Percentiles rank a stretch among this genome's conserved stretches.
phyloP scores from a whole-genome alignment of 2,888 invertebrate species.

The Carpatolechia fugitivella region DNA sequence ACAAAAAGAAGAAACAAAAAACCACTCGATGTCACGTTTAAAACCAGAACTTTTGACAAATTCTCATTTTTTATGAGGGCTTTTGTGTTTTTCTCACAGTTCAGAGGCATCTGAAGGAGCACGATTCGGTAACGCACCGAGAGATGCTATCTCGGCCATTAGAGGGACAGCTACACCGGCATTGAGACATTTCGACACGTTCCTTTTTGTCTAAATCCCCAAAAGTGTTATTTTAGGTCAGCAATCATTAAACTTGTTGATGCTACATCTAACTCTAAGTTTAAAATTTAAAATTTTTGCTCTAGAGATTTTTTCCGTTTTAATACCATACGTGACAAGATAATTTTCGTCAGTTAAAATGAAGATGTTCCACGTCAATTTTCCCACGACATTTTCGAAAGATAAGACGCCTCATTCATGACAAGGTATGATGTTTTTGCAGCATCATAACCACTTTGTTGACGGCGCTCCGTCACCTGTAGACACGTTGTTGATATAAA shows the following conservation, averaged over 20 bases:
- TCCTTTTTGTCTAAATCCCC: slow-evolving; percentile 51
- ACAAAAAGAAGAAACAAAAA: slow-evolving; percentile 62
- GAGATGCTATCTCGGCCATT: slow-evolving; percentile 72
- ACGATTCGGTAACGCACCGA: slow-evolving; percentile 72
- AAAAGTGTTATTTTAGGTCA: slow-evolving; percentile 60
- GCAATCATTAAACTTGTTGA: slow-evolving; percentile 35
- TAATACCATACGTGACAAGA: slow-evolving; percentile 23
- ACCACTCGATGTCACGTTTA: slow-evolving; percentile 70
- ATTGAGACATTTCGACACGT: slow-evolving; percentile 74
- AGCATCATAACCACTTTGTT: slow-evolving; percentile 63
- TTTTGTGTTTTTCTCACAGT: slow-evolving; percentile 77
- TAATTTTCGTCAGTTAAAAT: slow-evolving; percentile 35
- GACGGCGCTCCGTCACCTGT: slow-evolving; percentile 61
- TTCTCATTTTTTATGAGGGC: slow-evolving; percentile 66
- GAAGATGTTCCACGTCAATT: slow-evolving; percentile 43
- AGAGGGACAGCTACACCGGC: slow-evolving; percentile 58
- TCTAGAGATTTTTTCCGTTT: slow-evolving; percentile 15
- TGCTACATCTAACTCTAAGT: slow-evolving; percentile 21
- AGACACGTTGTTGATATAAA: slow-evolving; percentile 74
- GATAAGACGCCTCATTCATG: slow-evolving; percentile 48
- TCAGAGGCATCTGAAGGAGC: slow-evolving; percentile 66
- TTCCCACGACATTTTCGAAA: slow-evolving; percentile 61
- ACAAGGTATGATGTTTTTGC: slow-evolving; percentile 62
- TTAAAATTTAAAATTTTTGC: slow-evolving; percentile 6
- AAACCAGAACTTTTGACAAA: slow-evolving; percentile 65